phyloP scores from a whole-genome alignment of 2,888 invertebrate genomes.

The Spisula subtruncata region DNA sequence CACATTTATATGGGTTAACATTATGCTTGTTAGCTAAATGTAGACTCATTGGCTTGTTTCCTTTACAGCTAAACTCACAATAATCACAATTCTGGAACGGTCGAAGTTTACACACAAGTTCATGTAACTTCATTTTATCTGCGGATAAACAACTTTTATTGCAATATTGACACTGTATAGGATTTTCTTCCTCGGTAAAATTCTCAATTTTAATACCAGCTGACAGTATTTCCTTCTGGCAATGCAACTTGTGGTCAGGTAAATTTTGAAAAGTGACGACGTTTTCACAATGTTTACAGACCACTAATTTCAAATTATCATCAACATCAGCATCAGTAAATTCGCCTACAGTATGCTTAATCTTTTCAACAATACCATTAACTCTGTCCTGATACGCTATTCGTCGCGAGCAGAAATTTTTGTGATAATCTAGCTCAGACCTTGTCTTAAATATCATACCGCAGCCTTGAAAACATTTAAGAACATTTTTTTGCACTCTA shows the following conservation, averaged over 20 bases:
- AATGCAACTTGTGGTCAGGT: background rate
- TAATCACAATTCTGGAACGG: slow-evolving; percentile 39
- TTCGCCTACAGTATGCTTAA: background rate
- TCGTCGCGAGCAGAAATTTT: slow-evolving; percentile 41
- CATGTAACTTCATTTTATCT: slow-evolving; percentile 36
- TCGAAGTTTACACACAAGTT: slow-evolving; percentile 30
- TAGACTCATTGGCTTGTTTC: slow-evolving; percentile 41
- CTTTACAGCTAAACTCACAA: slow-evolving; percentile 47
- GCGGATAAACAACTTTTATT: background rate
- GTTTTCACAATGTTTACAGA: background rate
- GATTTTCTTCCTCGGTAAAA: background rate
- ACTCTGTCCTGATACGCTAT: slow-evolving; percentile 31
- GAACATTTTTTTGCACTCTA: background rate
- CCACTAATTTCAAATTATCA: background rate
- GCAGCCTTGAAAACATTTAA: slow-evolving; percentile 48
- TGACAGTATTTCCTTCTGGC: background rate
- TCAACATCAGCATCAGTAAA: background rate
- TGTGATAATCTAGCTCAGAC: slow-evolving; percentile 43
- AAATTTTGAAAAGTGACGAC: background rate
- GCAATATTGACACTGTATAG: slow-evolving; percentile 36
- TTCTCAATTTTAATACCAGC: background rate
- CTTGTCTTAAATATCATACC: slow-evolving; percentile 36
- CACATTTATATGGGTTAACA: slow-evolving; percentile 48
- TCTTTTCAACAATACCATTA: background rate
- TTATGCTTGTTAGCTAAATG: slow-evolving; percentile 41